Evolutionary conservation across 1,140 invertebrate genomes (phyloP).

Genomic region (Drosophila navojoa): DNA sequence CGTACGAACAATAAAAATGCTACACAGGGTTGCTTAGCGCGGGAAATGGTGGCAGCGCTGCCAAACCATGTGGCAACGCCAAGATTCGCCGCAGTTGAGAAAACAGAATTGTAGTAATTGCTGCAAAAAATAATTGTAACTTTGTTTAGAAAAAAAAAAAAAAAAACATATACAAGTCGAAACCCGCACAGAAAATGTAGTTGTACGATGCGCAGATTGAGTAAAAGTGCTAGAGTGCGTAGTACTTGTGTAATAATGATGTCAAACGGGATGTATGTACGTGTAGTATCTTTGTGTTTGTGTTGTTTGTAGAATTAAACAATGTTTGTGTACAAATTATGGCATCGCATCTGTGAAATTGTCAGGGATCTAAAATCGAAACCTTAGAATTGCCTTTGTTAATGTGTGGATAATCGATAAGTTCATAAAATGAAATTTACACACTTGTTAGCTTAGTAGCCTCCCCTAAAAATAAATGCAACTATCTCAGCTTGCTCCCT

Average conservation of each 20-base stretch:
- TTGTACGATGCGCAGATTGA: no score
- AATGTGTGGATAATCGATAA: no score
- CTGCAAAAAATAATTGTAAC: slow-evolving; percentile 21
- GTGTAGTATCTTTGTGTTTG: slow-evolving; percentile 35
- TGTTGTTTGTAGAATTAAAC: slow-evolving; percentile 50
- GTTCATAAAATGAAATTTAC: not conserved
- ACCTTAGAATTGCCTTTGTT: not conserved
- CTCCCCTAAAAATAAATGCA: not conserved
- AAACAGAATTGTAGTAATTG: slow-evolving; percentile 43
- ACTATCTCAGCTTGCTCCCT: no score
- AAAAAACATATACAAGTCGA: not conserved
- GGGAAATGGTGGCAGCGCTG: slow-evolving; percentile 6
- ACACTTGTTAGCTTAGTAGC: not conserved
- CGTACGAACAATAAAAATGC: slow-evolving; percentile 33
- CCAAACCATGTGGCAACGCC: slow-evolving; percentile 37
- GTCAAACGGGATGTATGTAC: not conserved
- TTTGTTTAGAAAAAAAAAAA: slow-evolving; percentile 20
- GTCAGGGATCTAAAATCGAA: not conserved
- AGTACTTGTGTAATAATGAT: no score
- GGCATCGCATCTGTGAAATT: not conserved
- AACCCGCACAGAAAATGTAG: not conserved
- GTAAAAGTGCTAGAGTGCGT: no score
- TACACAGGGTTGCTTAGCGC: slow-evolving; percentile 45
- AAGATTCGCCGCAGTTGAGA: slow-evolving; percentile 56
- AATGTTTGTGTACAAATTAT: slow-evolving; percentile 61